Evolutionary conservation across 1,140 invertebrate genomes (phyloP), one percentile per base, ranked within the genome.

Genomic region (Cheumatopsyche charites): DNA sequence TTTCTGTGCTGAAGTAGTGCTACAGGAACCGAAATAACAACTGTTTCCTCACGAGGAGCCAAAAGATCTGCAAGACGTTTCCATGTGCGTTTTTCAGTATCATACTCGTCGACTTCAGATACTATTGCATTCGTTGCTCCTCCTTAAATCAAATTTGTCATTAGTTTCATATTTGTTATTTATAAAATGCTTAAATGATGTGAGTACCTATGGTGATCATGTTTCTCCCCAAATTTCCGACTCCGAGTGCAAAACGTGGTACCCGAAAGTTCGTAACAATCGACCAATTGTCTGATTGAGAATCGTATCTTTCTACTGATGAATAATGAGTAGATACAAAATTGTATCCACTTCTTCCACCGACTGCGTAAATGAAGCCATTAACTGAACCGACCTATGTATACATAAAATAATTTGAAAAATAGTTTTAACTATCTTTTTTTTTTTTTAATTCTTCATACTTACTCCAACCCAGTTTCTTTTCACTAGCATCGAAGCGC

Each of bases 391-490:
- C 55, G 11, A 58, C 21, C 55, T 58, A 58, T 52, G 23, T 6
- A 6, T 42, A 42, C 41, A 12, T 6, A 6, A 6, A 42, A 6
- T 6, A 47, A 47, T 47, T 15, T n/a, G 13, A 6, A 47, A 2
- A 9, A 36, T 3, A 36, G 9, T 9, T 4, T 36, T 36, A 36
- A 36, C 3, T 9, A 4, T 36, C 29, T 3, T 36, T 36, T 36
- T 36, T 36, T 36, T 36, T 36, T 36, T 36, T 36, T 36, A 36
- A 36, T 36, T 36, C 9, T 36, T 9, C 9, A 25, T 19, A 58
- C 55, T 58, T n/a, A 58, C 55, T 25, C 55, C 55, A 23, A 19
- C 21, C 55, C 55, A 58, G 11, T 58, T 58, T 25, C 55, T 58
- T 58, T 58, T 58, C 4, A 58, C 55, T 23, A 26, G 13, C 55